Percentiles rank a stretch among this genome's conserved stretches.
These are phyloP conservation scores for Epirrhoe tristata DNA, from an alignment of 2,888 invertebrate genomes.

Conservation along the genomic window DNA sequence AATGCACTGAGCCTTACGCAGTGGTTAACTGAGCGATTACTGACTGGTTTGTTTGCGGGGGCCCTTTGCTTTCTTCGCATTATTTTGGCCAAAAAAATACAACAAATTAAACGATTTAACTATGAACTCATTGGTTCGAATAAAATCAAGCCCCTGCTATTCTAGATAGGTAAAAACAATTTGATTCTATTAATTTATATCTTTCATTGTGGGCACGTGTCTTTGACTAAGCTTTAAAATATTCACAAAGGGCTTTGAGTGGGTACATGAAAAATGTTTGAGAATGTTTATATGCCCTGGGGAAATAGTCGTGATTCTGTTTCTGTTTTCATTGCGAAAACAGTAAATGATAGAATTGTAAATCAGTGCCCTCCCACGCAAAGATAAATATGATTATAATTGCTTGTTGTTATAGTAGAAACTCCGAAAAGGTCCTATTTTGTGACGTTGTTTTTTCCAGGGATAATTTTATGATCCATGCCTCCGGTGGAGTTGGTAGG, in stretches of 20 bases:
- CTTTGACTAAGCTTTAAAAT: too few relatives aligned
- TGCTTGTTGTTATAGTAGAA: not conserved
- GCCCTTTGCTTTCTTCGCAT: conserved; percentile 25
- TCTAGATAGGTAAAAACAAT: too few relatives aligned
- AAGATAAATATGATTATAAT: conserved; percentile 10
- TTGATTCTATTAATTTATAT: too few relatives aligned
- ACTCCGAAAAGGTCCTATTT: not conserved
- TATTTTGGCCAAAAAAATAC: not conserved
- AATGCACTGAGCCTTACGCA: conserved; percentile 56
- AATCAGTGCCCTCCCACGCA: conserved; percentile 1
- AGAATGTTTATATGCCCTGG: not conserved
- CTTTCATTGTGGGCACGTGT: too few relatives aligned
- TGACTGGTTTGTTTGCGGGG: conserved; percentile 45
- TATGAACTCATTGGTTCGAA: not conserved
- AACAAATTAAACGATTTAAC: not conserved
- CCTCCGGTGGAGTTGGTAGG: conserved; percentile 4
- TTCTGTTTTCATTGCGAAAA: not conserved
- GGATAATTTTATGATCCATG: conserved; percentile 6
- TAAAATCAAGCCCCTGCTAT: not conserved
- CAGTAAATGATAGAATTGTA: conserved; percentile 1
- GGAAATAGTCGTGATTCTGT: too few relatives aligned
- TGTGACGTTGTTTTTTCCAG: not conserved
- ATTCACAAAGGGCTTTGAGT: too few relatives aligned
- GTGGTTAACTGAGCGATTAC: conserved; percentile 52
- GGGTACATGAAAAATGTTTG: not conserved